Percentiles rank a stretch among this genome's conserved stretches.
These are phyloP conservation scores for Bellardia bayeri DNA, from an alignment of 2,888 invertebrate genomes.

Conservation along the genomic window DNA sequence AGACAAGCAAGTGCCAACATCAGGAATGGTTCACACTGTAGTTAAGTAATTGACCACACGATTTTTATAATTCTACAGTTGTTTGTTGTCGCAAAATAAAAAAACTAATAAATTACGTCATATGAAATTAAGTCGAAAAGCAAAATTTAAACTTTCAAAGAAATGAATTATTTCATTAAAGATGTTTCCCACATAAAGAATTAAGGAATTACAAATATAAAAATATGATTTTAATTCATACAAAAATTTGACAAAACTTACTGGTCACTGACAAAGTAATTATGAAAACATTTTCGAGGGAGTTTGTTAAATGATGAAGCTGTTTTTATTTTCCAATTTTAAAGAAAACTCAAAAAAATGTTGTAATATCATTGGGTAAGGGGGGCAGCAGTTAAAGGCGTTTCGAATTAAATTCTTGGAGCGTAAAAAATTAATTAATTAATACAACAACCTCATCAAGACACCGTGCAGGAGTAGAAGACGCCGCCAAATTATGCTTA, in stretches of 20 bases:
- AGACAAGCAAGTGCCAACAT: background rate
- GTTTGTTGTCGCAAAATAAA: slow-evolving; percentile 46
- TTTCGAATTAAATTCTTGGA: slow-evolving; percentile 69
- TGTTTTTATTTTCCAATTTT: slow-evolving; percentile 47
- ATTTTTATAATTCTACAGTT: background rate
- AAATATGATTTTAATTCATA: slow-evolving; percentile 20
- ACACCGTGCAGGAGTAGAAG: slow-evolving; percentile 42
- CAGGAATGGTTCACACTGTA: slow-evolving; percentile 23
- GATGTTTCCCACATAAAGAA: slow-evolving; percentile 31
- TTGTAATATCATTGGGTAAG: slow-evolving; percentile 26
- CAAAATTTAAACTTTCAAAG: background rate
- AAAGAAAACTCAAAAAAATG: slow-evolving; percentile 14
- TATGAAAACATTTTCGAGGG: background rate
- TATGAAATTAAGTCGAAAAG: slow-evolving; percentile 1
- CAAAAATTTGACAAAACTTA: slow-evolving; percentile 25
- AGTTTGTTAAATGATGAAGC: slow-evolving; percentile 32
- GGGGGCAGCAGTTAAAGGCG: slow-evolving; percentile 43
- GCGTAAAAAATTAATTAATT: slow-evolving; percentile 74
- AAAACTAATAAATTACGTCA: slow-evolving; percentile 38
- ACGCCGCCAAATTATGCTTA: slow-evolving; percentile 69
- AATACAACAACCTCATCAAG: slow-evolving; percentile 68
- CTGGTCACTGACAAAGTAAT: background rate
- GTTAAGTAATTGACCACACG: slow-evolving; percentile 40
- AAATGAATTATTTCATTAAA: slow-evolving; percentile 22
- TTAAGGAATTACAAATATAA: background rate